A percentile compares a stretch with the other conserved stretches of the same genome.
phyloP scores from a whole-genome alignment of 1,140 invertebrate species.

The Drosophila ananassae region DNA sequence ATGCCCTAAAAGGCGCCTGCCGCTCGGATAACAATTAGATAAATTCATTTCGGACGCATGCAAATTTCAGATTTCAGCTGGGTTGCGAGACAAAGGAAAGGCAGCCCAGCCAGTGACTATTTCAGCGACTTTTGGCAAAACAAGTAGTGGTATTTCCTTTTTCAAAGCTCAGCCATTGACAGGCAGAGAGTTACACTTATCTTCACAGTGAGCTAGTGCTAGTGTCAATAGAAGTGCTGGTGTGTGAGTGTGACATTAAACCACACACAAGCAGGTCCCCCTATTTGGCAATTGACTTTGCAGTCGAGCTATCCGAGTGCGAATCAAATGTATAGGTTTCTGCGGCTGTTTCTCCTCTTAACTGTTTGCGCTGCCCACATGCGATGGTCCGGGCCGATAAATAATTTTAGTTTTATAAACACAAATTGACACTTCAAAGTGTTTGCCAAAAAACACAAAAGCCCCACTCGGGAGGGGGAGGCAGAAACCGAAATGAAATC shows the following conservation, averaged over 20 bases:
- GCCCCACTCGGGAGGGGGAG: not conserved
- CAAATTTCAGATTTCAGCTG: slow-evolving; percentile 68
- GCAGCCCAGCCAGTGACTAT: slow-evolving; percentile 34
- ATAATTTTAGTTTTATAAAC: slow-evolving; percentile 80
- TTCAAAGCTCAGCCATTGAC: slow-evolving; percentile 72
- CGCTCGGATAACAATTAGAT: slow-evolving; percentile 73
- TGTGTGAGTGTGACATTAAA: slow-evolving; percentile 73
- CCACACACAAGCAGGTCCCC: slow-evolving; percentile 77
- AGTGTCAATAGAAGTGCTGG: not conserved
- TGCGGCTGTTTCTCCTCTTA: slow-evolving; percentile 42
- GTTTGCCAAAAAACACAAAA: slow-evolving; percentile 62
- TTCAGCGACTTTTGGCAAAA: slow-evolving; percentile 77
- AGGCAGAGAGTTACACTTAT: slow-evolving; percentile 71
- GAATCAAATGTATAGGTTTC: slow-evolving; percentile 20
- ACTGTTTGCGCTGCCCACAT: slow-evolving; percentile 75
- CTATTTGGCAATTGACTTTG: slow-evolving; percentile 82
- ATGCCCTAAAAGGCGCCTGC: slow-evolving; percentile 24
- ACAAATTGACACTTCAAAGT: slow-evolving; percentile 81
- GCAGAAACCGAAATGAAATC: slow-evolving; percentile 49
- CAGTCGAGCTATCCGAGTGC: slow-evolving; percentile 27
- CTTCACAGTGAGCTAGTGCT: slow-evolving; percentile 4
- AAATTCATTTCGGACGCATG: slow-evolving; percentile 67
- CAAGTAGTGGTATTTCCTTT: slow-evolving; percentile 81
- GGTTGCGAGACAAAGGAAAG: slow-evolving; percentile 40
- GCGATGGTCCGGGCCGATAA: slow-evolving; percentile 70